Percentiles rank a stretch among this genome's conserved stretches.
Conservation (phyloP, 1,140 invertebrate species). For the Drosophila hydei region DNA sequence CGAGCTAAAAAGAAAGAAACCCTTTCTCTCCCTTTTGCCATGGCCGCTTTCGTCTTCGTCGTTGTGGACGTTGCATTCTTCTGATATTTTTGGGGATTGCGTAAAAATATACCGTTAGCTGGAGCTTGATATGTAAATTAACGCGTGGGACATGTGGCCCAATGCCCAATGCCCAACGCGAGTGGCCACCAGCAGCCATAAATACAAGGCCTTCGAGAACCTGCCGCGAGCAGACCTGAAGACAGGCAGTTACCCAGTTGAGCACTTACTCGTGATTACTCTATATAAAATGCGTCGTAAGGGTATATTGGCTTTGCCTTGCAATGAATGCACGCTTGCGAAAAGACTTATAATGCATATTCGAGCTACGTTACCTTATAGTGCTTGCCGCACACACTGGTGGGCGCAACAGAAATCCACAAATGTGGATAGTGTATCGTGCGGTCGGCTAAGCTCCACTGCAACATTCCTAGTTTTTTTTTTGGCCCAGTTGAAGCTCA, state of each 20-base stretch:
- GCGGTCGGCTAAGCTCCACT: background rate
- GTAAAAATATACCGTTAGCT: slow-evolving; percentile 74
- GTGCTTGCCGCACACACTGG: too few species aligned
- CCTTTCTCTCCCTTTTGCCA: slow-evolving; percentile 64
- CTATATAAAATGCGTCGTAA: background rate
- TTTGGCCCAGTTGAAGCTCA: slow-evolving; percentile 67
- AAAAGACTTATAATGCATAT: too few species aligned
- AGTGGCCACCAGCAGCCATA: slow-evolving; percentile 21
- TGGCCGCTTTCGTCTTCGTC: slow-evolving; percentile 30
- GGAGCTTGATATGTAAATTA: slow-evolving; percentile 71
- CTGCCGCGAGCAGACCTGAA: slow-evolving; percentile 23
- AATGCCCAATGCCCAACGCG: slow-evolving; percentile 29
- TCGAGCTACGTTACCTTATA: too few species aligned
- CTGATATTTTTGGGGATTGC: slow-evolving; percentile 51
- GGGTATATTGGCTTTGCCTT: background rate
- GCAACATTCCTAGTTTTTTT: slow-evolving; percentile 38
- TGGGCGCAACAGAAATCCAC: background rate
- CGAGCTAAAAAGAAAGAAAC: slow-evolving; percentile 62
- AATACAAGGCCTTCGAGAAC: slow-evolving; percentile 37
- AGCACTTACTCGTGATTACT: slow-evolving; percentile 2
- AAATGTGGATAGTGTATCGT: background rate
- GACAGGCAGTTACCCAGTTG: slow-evolving; percentile 7
- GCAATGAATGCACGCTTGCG: too few species aligned
- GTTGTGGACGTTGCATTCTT: slow-evolving; percentile 53
- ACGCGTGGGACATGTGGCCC: slow-evolving; percentile 73